Base-by-base conservation (phyloP, 1,140 invertebrate genomes). In the Papilio polytes region DNA sequence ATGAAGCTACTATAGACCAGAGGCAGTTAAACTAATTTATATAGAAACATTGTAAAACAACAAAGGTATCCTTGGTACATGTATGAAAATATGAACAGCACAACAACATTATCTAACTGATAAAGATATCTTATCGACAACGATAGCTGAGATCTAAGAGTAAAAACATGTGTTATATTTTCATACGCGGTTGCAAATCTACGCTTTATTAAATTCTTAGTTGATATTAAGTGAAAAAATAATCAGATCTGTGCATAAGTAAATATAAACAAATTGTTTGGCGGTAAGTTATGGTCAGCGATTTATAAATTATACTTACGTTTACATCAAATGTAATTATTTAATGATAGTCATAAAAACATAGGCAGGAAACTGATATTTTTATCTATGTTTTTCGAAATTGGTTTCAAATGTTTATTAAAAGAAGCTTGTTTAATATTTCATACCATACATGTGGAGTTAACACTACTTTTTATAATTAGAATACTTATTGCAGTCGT, bases 101-200 rank as follows among this genome's bases (percentile, higher is more conserved):
- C 63, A 78, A 74, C 82, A 81, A 73, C 66, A 59, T 83, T 83
- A 85, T 85, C 85, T 85, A 20, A 48, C 53, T 77, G 81, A 82
- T 83, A 82, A 81, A 80, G 88, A 88, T 90, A 89, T 81, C 81
- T 80, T 89, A 87, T 86, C 83, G 76, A 66, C 48, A 9, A 26
- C 82, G 88, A 88, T 90, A 89, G 87, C 81, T 31, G 74, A 51
- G 46, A 81, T 81, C 56, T 76, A 80, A 80, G 59, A 73, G 74
- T 84, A 83, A 85, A 83, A 83, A 84, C 80, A 83, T 86, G 80
- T 86, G 77, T 85, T 85, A 85, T 81, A 78, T 82, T 81, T 86
- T 78, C 78, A 76, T 78, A 51, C 31, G 77, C 56, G 13, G 31
- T 63, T 78, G 51, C 31, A 78, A 53, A 59, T 59, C 56, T 78